Conservation (phyloP, 1,140 invertebrate genomes). For the Drosophila pectinifera region DNA sequence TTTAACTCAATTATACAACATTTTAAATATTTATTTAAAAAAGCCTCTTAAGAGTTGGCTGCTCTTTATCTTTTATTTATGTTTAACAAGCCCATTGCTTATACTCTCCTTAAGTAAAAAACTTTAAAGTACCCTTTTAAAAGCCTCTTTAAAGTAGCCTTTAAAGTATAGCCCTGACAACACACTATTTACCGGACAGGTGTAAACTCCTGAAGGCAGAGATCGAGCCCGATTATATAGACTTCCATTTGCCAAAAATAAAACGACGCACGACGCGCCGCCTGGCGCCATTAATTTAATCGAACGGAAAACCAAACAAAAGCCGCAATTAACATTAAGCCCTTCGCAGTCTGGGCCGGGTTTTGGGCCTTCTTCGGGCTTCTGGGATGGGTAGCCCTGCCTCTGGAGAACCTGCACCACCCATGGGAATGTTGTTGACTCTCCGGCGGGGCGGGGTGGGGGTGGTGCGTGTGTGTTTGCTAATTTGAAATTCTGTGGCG, state of each 20-base stretch:
- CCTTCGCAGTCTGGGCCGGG: constrained; percentile 39
- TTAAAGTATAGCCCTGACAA: background rate
- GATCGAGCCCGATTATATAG: constrained; percentile 14
- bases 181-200: constrained; percentile 2
- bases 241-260: constrained; percentile 42
- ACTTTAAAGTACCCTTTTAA: background rate
- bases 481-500: constrained; percentile 60
- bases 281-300: constrained; percentile 66
- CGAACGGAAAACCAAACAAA: constrained; percentile 75
- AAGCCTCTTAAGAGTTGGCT: background rate
- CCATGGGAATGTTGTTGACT: constrained; percentile 35
- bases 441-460: background rate
- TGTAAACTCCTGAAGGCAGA: constrained; percentile 20
- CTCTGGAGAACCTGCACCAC: constrained; percentile 36
- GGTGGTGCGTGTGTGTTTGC: constrained; percentile 42
- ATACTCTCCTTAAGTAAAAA: background rate
- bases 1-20: background rate
- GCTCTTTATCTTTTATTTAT: background rate
- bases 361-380: background rate
- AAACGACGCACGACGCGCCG: constrained; percentile 23
- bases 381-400: background rate
- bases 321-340: constrained; percentile 71
- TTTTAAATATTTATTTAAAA: background rate
- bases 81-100: background rate
- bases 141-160: background rate